phyloP scores from a whole-genome alignment of 2,113 vertebrate species.

The Xiphophorus couchianus region DNA sequence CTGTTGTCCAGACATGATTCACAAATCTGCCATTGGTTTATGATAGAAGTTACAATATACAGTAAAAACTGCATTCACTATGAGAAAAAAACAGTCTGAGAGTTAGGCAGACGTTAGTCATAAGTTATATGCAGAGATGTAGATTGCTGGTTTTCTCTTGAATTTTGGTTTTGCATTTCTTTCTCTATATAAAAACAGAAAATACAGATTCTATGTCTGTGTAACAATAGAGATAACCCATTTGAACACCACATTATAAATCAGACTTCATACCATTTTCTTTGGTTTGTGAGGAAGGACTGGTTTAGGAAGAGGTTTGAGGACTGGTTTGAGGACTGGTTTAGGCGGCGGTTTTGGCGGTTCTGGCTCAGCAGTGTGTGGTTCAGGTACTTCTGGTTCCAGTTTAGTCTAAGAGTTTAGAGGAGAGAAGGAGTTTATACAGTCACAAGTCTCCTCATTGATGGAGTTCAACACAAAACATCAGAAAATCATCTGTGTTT shows the following conservation, averaged over 20 bases:
- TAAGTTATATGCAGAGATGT: too few species aligned
- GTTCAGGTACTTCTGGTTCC: conserved; percentile 5
- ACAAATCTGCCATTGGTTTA: too few species aligned
- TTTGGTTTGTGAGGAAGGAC: neutral
- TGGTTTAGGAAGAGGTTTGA: conserved; percentile 7
- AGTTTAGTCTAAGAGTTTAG: conserved; percentile 24
- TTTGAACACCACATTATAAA: neutral
- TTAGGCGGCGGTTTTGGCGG: conserved; percentile 1
- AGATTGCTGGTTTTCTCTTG: too few species aligned
- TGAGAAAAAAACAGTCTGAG: too few species aligned
- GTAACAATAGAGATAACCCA: neutral
- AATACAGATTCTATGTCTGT: too few species aligned
- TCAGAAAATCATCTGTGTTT: neutral
- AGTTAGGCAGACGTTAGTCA: too few species aligned
- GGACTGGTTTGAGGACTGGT: neutral
- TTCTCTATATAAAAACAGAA: too few species aligned
- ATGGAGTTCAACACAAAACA: neutral
- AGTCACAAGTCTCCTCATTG: neutral
- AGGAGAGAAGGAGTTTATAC: neutral
- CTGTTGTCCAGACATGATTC: too few species aligned
- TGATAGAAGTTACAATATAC: too few species aligned
- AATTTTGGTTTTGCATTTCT: too few species aligned
- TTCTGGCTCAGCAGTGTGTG: neutral
- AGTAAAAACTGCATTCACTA: too few species aligned
- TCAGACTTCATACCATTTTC: conserved; percentile 16